Percentiles rank a stretch among this genome's conserved stretches.
phyloP scores from a whole-genome alignment of 2,113 vertebrate species.

The Channa maculata region DNA sequence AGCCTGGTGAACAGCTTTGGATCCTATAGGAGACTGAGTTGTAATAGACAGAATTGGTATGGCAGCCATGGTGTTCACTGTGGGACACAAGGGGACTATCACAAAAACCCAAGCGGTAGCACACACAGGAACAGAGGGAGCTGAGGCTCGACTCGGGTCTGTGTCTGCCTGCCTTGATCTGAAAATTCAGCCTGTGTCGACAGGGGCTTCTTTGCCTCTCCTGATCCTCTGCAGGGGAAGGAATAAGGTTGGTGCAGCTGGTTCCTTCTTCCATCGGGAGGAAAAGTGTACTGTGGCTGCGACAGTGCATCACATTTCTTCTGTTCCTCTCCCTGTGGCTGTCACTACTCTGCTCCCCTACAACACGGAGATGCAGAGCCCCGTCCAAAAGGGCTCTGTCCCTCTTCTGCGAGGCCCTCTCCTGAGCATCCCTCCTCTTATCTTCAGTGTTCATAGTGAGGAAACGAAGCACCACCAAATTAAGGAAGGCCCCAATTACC shows the following conservation, averaged over 20 bases:
- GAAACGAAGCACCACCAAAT: constrained; percentile 95
- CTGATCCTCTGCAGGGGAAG: constrained; percentile 80
- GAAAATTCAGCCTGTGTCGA: constrained; percentile 59
- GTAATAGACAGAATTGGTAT: constrained; percentile 87
- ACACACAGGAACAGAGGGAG: constrained; percentile 88
- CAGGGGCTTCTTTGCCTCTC: constrained; percentile 63
- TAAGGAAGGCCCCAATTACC: constrained; percentile 96
- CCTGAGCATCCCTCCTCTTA: constrained; percentile 87
- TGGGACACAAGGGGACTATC: constrained; percentile 80
- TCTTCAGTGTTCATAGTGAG: constrained; percentile 93
- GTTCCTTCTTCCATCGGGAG: constrained; percentile 88
- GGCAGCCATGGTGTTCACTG: constrained; percentile 80
- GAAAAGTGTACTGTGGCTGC: constrained; percentile 85
- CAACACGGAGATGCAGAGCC: constrained; percentile 52
- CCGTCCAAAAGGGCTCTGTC: constrained; percentile 80
- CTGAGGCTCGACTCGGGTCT: constrained; percentile 73
- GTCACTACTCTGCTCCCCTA: constrained; percentile 50
- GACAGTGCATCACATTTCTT: constrained; percentile 64
- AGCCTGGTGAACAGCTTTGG: constrained; percentile 83
- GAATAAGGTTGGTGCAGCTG: constrained; percentile 91
- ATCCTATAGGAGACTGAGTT: constrained; percentile 88
- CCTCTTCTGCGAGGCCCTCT: constrained; percentile 85
- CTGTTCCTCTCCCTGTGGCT: constrained; percentile 54
- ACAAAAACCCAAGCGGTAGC: constrained; percentile 85
- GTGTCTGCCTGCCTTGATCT: constrained; percentile 44